phyloP scores from a whole-genome alignment of 2,888 invertebrate species.

The Cremastinae sp. region DNA sequence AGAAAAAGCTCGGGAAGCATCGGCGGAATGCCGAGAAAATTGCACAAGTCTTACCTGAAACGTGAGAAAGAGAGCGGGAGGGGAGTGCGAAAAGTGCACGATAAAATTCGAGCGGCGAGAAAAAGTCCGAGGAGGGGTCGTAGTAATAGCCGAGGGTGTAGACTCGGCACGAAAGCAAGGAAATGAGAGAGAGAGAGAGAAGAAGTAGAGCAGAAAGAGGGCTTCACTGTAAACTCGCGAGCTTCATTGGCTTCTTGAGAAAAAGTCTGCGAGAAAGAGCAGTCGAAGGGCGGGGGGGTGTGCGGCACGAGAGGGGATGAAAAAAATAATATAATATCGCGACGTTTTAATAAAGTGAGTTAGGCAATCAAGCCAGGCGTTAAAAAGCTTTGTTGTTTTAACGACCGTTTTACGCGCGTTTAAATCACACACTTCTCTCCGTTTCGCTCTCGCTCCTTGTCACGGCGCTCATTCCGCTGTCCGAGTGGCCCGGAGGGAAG shows the following conservation, averaged over 20 bases:
- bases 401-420: conserved; percentile 79
- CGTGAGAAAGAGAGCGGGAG: conserved; percentile 14
- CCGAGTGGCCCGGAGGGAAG: conserved; percentile 53
- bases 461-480: conserved; percentile 37
- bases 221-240: conserved; percentile 48
- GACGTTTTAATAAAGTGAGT: conserved; percentile 79
- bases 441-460: conserved; percentile 35
- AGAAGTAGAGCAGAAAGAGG: conserved; percentile 17
- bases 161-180: conserved; percentile 24
- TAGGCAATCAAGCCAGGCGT: conserved; percentile 78
- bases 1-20: conserved; percentile 27
- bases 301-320: not conserved
- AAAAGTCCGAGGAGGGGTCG: conserved; percentile 48
- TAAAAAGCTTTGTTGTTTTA: conserved; percentile 79
- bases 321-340: conserved; percentile 72
- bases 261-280: conserved; percentile 39
- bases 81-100: conserved; percentile 34
- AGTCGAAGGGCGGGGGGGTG: not conserved
- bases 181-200: conserved; percentile 2
- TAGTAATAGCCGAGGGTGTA: conserved; percentile 15
- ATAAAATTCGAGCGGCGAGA: conserved; percentile 50
- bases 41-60: conserved; percentile 26
- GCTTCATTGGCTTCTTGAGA: conserved; percentile 62
- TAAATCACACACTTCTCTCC: conserved; percentile 78
- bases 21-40: conserved; percentile 35